Conservation (phyloP, 2,888 invertebrate species). For the Scaptomyza flava region DNA sequence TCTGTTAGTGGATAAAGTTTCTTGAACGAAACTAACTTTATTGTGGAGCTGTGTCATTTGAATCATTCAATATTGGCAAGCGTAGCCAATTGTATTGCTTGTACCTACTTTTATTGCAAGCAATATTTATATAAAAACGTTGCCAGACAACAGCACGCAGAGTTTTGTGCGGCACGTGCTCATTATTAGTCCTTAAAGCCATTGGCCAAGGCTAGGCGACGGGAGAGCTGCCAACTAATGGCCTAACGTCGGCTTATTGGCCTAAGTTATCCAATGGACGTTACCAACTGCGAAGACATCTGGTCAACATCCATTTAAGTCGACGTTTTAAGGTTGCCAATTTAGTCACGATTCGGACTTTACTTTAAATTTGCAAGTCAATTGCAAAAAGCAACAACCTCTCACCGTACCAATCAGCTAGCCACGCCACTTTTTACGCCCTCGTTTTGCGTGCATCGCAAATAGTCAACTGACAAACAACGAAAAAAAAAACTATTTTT, state of each 20-base stretch:
- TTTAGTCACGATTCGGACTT: constrained; percentile 23
- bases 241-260: constrained; percentile 13
- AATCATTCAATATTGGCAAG: constrained; percentile 22
- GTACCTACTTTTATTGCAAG: constrained; percentile 1
- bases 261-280: constrained; percentile 15
- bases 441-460: constrained; percentile 43
- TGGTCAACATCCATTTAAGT: not conserved
- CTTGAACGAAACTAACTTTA: constrained; percentile 33
- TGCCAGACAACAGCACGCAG: constrained; percentile 10
- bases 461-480: constrained; percentile 57
- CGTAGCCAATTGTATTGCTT: constrained; percentile 18
- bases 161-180: constrained; percentile 49
- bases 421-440: constrained; percentile 9
- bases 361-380: constrained; percentile 46
- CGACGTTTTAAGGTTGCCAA: constrained; percentile 8
- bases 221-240: constrained; percentile 7
- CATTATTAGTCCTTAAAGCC: constrained; percentile 44
- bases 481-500: constrained; percentile 49
- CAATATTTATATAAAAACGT: constrained; percentile 10
- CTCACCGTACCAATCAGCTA: constrained; percentile 42
- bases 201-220: constrained; percentile 2
- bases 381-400: constrained; percentile 40
- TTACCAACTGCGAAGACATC: constrained; percentile 16
- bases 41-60: constrained; percentile 19
- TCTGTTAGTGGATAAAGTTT: not conserved